phyloP scores from a whole-genome alignment of 2,888 invertebrate species.

The Athalia cordata region DNA sequence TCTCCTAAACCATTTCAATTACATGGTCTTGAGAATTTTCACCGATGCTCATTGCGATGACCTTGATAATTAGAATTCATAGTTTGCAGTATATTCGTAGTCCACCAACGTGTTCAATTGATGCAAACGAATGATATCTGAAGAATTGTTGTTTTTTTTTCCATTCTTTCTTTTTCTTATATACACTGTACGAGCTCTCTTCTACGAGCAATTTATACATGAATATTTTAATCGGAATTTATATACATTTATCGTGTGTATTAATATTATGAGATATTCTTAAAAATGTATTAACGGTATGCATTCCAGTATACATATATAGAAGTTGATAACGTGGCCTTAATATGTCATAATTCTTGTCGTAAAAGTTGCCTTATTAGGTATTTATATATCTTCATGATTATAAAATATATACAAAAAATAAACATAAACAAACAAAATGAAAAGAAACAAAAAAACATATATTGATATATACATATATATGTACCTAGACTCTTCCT shows the following conservation, averaged over 20 bases:
- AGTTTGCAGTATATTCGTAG: too few relatives aligned
- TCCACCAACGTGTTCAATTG: too few relatives aligned
- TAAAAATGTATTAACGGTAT: constrained; percentile 26
- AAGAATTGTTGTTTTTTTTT: too few relatives aligned
- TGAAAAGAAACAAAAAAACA: neutral
- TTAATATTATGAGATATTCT: constrained; percentile 2
- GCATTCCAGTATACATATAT: constrained; percentile 20
- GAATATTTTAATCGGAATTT: too few relatives aligned
- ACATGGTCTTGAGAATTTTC: neutral
- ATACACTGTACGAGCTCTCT: too few relatives aligned
- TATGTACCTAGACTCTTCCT: constrained; percentile 7
- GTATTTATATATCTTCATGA: constrained; percentile 15
- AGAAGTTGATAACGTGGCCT: constrained; percentile 12
- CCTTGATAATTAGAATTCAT: too few relatives aligned
- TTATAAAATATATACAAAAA: constrained; percentile 17
- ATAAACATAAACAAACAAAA: neutral
- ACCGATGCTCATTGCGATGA: too few relatives aligned
- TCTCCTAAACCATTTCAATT: neutral
- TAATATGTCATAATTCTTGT: constrained; percentile 21
- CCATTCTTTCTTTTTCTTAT: too few relatives aligned
- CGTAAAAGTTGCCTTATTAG: constrained; percentile 5
- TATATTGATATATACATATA: too few relatives aligned
- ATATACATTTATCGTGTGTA: neutral
- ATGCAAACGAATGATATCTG: too few relatives aligned
- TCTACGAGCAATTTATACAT: too few relatives aligned